These are phyloP conservation scores for Julus scandinavius DNA, from an alignment of 2,888 invertebrate genomes.

Conservation along the genomic window DNA sequence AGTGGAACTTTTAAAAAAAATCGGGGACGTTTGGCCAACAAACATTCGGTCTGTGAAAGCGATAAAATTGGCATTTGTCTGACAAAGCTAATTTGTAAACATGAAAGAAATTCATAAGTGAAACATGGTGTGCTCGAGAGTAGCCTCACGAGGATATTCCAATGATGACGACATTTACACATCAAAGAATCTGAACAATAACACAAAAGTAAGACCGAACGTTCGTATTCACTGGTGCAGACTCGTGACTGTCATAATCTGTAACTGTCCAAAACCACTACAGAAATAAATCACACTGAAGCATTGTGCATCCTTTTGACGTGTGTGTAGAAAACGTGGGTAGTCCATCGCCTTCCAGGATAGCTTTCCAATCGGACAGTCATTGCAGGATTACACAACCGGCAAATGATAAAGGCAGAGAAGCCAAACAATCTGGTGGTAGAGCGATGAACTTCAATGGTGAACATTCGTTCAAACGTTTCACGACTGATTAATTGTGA, in stretches of 20 bases:
- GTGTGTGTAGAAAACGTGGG: conserved; percentile 48
- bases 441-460: background rate
- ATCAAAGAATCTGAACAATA: background rate
- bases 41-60: too few relatives aligned
- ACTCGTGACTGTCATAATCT: background rate
- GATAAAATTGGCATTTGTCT: too few relatives aligned
- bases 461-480: conserved; percentile 39
- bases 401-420: background rate
- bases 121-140: too few relatives aligned
- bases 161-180: background rate
- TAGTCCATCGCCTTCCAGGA: conserved; percentile 29
- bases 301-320: conserved; percentile 34
- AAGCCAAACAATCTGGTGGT: background rate
- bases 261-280: background rate
- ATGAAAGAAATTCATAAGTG: too few relatives aligned
- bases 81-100: too few relatives aligned
- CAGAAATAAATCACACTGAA: background rate
- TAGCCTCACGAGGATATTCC: background rate
- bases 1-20: too few relatives aligned
- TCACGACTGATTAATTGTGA: background rate
- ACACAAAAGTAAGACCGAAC: too few relatives aligned
- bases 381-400: conserved; percentile 47
- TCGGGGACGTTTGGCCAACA: too few relatives aligned
- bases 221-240: too few relatives aligned
- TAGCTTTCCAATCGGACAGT: conserved; percentile 26